Evolutionary conservation across 2,888 invertebrate genomes (phyloP), one percentile per base, ranked within the genome.

Genomic region (Eupelmus urozonus): DNA sequence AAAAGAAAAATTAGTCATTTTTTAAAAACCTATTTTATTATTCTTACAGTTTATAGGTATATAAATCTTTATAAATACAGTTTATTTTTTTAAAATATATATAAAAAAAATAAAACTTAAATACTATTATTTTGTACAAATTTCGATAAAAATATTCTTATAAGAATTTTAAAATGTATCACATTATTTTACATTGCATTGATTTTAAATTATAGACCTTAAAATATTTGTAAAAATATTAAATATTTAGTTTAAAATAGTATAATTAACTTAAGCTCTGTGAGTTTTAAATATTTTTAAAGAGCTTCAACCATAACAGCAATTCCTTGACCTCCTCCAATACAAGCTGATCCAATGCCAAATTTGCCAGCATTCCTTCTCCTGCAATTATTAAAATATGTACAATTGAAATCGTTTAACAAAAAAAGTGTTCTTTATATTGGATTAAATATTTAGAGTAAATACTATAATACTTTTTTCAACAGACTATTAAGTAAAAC

Each of bases 241-340:
- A 27, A 60, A 60, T 2, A 60, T 70, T 40, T 23, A 63, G 11
- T 49, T 49, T 11, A 62, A 65, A 57, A 34, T 67, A 2, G 13
- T 42, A 16, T 0, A 29, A 62, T n/a, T n/a, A n/a, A n/a, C n/a
- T n/a, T n/a, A 53, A 40, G 20, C 51, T 59, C 5, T 18, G n/a
- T n/a, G 51, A 57, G 23, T 18, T 16, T 42, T 42, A 34, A 60
- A 55, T 51, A 20, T 23, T n/a, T 59, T 92, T 91, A 94, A 81
- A 94, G 90, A 42, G 93, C 90, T 90, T 99, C 98, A 59, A 99
- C 88, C 88, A 99, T 92, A 16, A 99, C 85, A 1, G 99, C 98
- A 86, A 99, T 99, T 78, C 99, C 99, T 91, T 99, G 98, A 1
- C 99, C 99, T 59, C 99, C 99, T 34, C 99, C 99, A 90, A 99